Evolutionary conservation across 2,888 invertebrate species (phyloP).

Genomic region (Allacma fusca): DNA sequence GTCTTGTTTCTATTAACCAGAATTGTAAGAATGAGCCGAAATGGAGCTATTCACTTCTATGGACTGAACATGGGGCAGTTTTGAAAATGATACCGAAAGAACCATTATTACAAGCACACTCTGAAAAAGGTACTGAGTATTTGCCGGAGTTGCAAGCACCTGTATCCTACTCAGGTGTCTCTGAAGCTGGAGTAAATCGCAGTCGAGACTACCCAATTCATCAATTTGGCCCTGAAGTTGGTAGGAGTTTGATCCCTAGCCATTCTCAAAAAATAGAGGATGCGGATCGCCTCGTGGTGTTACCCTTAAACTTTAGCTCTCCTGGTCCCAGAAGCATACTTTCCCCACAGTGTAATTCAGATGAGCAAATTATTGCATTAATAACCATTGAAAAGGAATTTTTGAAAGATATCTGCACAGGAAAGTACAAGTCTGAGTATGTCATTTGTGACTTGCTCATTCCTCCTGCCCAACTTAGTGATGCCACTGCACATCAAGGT

Average conservation of each 20-base stretch:
- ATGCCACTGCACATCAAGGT: too few species aligned
- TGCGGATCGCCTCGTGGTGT: too few species aligned
- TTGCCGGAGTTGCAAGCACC: too few species aligned
- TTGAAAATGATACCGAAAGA: constrained; percentile 5
- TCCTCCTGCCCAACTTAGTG: not conserved
- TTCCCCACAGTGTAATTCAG: not conserved
- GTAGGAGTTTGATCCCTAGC: too few species aligned
- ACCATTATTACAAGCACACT: not conserved
- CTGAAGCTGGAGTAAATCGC: too few species aligned
- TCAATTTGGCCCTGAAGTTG: too few species aligned
- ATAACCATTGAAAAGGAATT: not conserved
- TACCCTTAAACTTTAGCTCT: not conserved
- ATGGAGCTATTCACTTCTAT: not conserved
- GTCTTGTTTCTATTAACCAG: not conserved
- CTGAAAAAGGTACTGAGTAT: not conserved
- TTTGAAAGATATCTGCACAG: not conserved
- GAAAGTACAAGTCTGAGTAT: not conserved
- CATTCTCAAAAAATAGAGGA: too few species aligned
- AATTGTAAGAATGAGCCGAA: not conserved
- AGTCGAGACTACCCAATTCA: too few species aligned
- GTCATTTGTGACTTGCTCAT: not conserved
- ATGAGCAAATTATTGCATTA: not conserved
- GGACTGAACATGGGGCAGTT: not conserved
- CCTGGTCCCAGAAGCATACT: not conserved
- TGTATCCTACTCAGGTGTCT: too few species aligned